Percentiles rank a stretch among this genome's conserved stretches.
These are phyloP conservation scores for Pseudonaja textilis DNA, from an alignment of 2,113 vertebrate species.

Conservation along the genomic window DNA sequence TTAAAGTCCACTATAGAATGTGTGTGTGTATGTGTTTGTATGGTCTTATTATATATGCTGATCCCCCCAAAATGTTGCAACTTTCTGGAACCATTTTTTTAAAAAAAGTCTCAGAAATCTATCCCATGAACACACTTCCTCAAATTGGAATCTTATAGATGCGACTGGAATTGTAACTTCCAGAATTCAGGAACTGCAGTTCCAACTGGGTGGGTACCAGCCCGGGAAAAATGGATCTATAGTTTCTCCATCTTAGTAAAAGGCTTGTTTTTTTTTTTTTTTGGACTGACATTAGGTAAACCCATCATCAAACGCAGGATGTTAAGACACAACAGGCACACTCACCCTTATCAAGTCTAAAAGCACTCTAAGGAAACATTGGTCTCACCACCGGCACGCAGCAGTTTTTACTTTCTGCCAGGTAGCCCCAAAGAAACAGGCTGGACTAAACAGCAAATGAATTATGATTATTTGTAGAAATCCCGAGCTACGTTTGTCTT, in stretches of 20 bases:
- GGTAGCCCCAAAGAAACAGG: not conserved
- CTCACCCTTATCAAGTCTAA: not conserved
- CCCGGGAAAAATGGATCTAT: not conserved
- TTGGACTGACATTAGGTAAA: not conserved
- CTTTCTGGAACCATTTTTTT: not conserved
- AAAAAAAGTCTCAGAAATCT: not conserved
- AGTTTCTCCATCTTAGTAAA: not conserved
- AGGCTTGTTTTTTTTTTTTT: not conserved
- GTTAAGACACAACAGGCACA: not conserved
- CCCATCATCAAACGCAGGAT: not conserved
- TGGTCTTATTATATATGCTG: not conserved
- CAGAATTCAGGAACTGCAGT: not conserved
- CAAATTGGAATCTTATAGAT: not conserved
- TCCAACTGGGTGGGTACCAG: not conserved
- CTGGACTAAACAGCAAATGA: not conserved
- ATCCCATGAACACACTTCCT: not conserved
- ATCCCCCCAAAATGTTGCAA: fast-evolving
- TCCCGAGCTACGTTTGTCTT: not conserved
- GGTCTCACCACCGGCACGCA: not conserved
- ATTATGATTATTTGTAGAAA: not conserved
- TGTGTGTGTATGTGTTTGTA: not conserved
- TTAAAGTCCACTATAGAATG: not conserved
- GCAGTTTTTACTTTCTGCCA: not conserved
- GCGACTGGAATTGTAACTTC: not conserved
- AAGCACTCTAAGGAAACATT: not conserved